Base-by-base conservation (phyloP, 92 coral and sea anemone species). In the Paragorgia papillata region DNA sequence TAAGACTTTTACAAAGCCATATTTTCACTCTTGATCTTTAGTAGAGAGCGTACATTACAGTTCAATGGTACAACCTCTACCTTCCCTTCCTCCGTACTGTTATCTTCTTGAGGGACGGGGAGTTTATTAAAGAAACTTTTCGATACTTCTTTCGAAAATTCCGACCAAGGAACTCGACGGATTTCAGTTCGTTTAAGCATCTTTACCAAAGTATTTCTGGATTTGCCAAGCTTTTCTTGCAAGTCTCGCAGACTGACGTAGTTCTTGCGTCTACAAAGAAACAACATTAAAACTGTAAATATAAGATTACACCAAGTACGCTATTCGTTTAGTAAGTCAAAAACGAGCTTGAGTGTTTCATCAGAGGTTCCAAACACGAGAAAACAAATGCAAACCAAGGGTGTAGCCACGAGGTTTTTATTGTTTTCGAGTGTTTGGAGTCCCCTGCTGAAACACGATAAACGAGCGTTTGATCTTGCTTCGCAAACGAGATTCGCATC, bases 61-160 rank as follows among this genome's bases (percentile, higher is more conserved):
- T 86, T 95, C 14, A 89, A 59, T 14, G 90, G 92, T 7, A 95
- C 83, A 4, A 95, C 89, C 68, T 90, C 90, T 10, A 96, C 95
- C 31, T 73, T 65, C 1, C 84, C 90, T 40, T 91, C 92, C 20
- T 80, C 89, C 0, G 71, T 81, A 73, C 89, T 87, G 53, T 85
- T 57, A 9, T 85, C 97, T 33, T 86, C 84, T 0, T 94, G 89
- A 3, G 82, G 30, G 22, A 21, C 73, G 17, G 75, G 22, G 22
- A 96, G 93, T 32, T 73, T 83, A 17, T 74, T 57, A 51, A 91
- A 68, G 2, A 81, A 85, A 37, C 68, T 91, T 56, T 81, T 82
- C 17, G 88, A 86, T 51, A 91, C 61, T 62, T 81, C 84, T 26
- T 85, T 85, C 62, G 83, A 17, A 73, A 95, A 95, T 49, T 89